These are phyloP conservation scores for Aplocera efformata DNA, from an alignment of 2,888 invertebrate genomes.

Conservation along the genomic window DNA sequence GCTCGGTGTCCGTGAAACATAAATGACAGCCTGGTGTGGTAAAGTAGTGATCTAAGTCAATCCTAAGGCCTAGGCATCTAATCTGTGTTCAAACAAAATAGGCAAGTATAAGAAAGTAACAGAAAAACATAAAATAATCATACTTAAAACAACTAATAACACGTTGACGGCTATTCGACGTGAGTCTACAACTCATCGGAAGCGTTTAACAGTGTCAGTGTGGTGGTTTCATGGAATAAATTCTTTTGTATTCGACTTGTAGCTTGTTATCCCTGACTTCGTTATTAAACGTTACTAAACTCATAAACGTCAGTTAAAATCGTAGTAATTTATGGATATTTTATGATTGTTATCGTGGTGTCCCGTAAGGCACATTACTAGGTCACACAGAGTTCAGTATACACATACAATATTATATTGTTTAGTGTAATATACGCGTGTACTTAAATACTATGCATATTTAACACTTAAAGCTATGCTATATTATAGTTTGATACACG, in stretches of 20 bases:
- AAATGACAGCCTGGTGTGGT: conserved; percentile 78
- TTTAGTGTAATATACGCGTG: conserved; percentile 42
- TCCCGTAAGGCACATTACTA: conserved; percentile 51
- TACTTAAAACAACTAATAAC: conserved; percentile 72
- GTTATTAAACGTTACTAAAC: conserved; percentile 33
- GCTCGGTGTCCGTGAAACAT: conserved; percentile 78
- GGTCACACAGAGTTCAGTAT: conserved; percentile 40
- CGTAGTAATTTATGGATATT: conserved; percentile 21
- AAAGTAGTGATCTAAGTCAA: conserved; percentile 76
- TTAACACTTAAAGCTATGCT: conserved; percentile 79
- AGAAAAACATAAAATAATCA: conserved; percentile 53
- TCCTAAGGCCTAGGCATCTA: conserved; percentile 80
- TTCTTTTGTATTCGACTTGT: conserved; percentile 34
- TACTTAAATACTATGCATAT: conserved; percentile 61
- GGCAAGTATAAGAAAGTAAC: conserved; percentile 68
- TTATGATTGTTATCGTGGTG: conserved; percentile 41
- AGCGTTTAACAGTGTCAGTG: conserved; percentile 72
- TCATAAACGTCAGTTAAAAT: conserved; percentile 36
- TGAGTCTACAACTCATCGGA: conserved; percentile 75
- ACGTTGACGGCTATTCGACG: conserved; percentile 73
- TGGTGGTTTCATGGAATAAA: conserved; percentile 50
- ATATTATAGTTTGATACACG: conserved; percentile 43
- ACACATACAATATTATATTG: conserved; percentile 28
- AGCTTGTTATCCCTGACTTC: conserved; percentile 32
- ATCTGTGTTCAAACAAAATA: conserved; percentile 73